Evolutionary conservation across 64 coral and sea anemone genomes (phyloP), one percentile per base, ranked within the genome.

Genomic region (Cladopsammia gracilis): DNA sequence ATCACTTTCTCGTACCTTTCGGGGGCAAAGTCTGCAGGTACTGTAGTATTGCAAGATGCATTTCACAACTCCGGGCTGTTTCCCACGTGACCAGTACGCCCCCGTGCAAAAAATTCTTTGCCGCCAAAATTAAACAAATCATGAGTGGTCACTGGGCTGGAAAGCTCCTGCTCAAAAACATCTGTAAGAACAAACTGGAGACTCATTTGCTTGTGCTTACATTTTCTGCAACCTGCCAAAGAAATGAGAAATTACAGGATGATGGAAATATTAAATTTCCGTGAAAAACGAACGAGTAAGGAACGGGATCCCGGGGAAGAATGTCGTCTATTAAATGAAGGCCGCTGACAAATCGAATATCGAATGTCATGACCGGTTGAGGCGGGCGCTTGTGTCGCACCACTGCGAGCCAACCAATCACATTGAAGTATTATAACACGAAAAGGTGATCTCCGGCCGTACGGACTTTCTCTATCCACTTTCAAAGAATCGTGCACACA

Each of bases 401-500:
- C 71, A 88, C 86, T 62, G 26, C 2, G 6, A 45, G 10, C 10
- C 14, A 64, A 76, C 86, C 86, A 88, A 88, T 88, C 71, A 76
- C 48, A 64, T 53, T 9, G 71, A 25, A 11, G 25, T 5, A 79
- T 42, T 42, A 34, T 34, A 34, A 79, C 7, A 15, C 25, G 5
- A n/a, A 47, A 5, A 44, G 66, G 23, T 47, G 20, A 45, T 58
- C 57, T 44, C 25, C 1, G 47, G 10, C 34, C 56, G 43, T 16
- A 11, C 12, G 14, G 16, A 45, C 34, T 0, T 51, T 64, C 13
- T 83, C 11, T 48, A 0, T 20, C 19, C 18, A 25, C 5, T 77
- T 10, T 3, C 7, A 18, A 64, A 6, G 12, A 64, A 15, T 75
- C 48, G 46, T 7, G 43, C 72, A 43, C 16, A 7, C 6, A 6